phyloP scores from a whole-genome alignment of 2,113 vertebrate species.

The Pseudonaja textilis region DNA sequence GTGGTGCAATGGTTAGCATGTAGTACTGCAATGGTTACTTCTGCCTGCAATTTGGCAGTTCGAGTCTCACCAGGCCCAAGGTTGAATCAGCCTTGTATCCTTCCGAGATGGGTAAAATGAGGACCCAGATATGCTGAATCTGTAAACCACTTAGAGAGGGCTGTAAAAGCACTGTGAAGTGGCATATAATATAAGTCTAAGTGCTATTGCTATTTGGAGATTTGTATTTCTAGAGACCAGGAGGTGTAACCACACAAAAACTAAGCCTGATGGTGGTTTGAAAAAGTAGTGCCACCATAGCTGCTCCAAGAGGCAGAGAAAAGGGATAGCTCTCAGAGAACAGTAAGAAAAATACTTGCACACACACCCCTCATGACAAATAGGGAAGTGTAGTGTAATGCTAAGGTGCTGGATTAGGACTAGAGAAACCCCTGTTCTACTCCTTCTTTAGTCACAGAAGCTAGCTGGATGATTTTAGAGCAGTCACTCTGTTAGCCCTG shows the following conservation, averaged over 20 bases:
- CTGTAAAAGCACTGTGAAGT: no score
- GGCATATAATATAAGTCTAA: no score
- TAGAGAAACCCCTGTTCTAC: not conserved
- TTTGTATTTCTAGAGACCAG: not conserved
- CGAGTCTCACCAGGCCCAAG: no score
- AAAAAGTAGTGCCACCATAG: not conserved
- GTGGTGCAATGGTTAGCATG: no score
- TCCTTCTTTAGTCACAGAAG: not conserved
- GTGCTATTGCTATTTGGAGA: no score
- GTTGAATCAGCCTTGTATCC: no score
- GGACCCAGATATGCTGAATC: no score
- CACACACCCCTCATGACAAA: not conserved
- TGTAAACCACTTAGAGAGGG: no score
- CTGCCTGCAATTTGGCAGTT: no score
- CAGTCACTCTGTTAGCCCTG: not conserved
- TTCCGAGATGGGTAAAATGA: no score
- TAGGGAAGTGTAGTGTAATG: not conserved
- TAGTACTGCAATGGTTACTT: no score
- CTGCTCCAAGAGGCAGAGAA: not conserved
- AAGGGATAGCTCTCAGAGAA: not conserved
- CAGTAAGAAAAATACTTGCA: not conserved
- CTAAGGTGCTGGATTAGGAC: not conserved
- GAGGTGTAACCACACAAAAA: not conserved
- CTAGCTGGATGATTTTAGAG: not conserved
- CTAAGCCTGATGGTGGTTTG: not conserved